A percentile compares a stretch with the other conserved stretches of the same genome.
phyloP scores from a whole-genome alignment of 2,888 invertebrate genomes.

The Rhabditoides inermis region DNA sequence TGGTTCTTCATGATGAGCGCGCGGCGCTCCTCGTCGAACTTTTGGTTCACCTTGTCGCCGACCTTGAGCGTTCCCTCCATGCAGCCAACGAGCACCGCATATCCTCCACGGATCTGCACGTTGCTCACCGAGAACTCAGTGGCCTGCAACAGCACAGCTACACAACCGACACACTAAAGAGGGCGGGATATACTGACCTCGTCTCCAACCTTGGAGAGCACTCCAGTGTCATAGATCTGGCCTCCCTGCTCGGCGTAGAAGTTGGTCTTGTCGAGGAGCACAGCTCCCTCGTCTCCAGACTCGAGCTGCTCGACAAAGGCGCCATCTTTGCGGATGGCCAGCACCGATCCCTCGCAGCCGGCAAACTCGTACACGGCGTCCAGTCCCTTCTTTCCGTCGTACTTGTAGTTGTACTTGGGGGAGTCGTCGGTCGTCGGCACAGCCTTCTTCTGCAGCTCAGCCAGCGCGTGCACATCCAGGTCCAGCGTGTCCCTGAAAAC shows the following conservation, averaged over 20 bases:
- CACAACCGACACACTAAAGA: no score
- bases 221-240: slow-evolving; percentile 92
- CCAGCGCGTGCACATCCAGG: slow-evolving; percentile 88
- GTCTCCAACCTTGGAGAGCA: slow-evolving; percentile 68
- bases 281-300: slow-evolving; percentile 79
- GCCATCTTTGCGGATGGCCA: slow-evolving; percentile 68
- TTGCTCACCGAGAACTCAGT: slow-evolving; percentile 82
- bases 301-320: slow-evolving; percentile 73
- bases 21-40: slow-evolving; percentile 74
- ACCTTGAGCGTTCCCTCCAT: slow-evolving; percentile 73
- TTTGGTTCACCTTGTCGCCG: slow-evolving; percentile 74
- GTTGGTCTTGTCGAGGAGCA: slow-evolving; percentile 79
- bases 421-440: slow-evolving; percentile 79
- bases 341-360: slow-evolving; percentile 61
- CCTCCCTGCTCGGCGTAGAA: slow-evolving; percentile 99
- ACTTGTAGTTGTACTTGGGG: slow-evolving; percentile 78
- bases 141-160: slow-evolving; percentile 56
- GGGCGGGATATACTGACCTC: slow-evolving; percentile 56
- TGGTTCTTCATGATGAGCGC: slow-evolving; percentile 95
- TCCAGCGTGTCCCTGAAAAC: slow-evolving; percentile 66
- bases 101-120: slow-evolving; percentile 89
- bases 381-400: slow-evolving; percentile 56
- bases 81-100: slow-evolving; percentile 82
- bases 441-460: slow-evolving; percentile 67
- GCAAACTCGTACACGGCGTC: slow-evolving; percentile 64